These are phyloP conservation scores for Lasius platythorax DNA, from an alignment of 2,888 invertebrate genomes.

Conservation along the genomic window DNA sequence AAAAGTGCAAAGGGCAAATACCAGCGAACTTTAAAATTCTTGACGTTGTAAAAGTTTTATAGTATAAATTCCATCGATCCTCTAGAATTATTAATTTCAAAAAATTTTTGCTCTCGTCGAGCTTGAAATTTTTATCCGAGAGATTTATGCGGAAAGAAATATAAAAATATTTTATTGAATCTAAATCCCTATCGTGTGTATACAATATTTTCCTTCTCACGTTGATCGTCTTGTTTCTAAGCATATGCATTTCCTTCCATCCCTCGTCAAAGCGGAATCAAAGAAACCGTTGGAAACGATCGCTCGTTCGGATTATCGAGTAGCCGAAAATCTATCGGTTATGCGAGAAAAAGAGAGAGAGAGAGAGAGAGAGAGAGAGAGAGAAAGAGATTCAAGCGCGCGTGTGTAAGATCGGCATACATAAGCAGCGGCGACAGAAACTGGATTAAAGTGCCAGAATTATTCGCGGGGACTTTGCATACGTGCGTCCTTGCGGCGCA, in stretches of 20 bases:
- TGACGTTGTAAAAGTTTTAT: neutral
- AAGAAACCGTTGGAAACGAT: conserved; percentile 60
- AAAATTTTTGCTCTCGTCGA: neutral
- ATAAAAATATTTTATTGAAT: conserved; percentile 12
- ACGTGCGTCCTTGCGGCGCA: conserved; percentile 62
- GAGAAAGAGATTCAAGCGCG: conserved; percentile 53
- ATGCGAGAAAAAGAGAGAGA: conserved; percentile 24
- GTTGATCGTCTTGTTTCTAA: conserved; percentile 24
- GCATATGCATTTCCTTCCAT: conserved; percentile 34
- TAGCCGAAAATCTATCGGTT: conserved; percentile 76
- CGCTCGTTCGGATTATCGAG: conserved; percentile 79
- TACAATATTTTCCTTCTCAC: neutral
- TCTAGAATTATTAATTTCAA: neutral
- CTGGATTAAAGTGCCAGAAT: conserved; percentile 77
- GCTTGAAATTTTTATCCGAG: conserved; percentile 1
- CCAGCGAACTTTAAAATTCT: neutral
- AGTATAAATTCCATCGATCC: neutral
- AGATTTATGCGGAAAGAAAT: neutral
- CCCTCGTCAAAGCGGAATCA: conserved; percentile 21
- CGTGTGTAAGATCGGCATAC: conserved; percentile 76
- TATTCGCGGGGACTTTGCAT: conserved; percentile 76
- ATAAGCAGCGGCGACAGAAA: conserved; percentile 78
- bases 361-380: neutral
- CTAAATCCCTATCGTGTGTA: neutral
- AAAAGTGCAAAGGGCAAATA: neutral